Evolutionary conservation across 2,113 vertebrate genomes (phyloP).

Genomic region (Isichthys henryi): DNA sequence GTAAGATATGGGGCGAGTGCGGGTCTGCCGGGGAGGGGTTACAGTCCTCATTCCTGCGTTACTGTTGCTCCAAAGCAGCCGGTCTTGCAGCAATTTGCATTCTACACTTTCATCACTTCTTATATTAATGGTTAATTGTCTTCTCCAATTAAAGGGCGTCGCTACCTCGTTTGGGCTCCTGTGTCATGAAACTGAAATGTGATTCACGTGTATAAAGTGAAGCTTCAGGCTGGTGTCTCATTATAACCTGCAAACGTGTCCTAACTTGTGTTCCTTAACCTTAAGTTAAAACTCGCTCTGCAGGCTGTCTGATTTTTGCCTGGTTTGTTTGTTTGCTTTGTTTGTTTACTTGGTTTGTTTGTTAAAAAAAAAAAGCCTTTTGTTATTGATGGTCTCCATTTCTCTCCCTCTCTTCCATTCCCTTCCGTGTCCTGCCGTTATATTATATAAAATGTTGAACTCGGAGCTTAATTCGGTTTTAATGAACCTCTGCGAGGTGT

Average conservation of each 20-base stretch:
- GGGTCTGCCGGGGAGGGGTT: background rate
- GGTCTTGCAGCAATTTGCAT: background rate
- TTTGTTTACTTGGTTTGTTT: background rate
- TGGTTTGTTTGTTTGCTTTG: background rate
- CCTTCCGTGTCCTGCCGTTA: background rate
- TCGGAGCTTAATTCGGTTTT: background rate
- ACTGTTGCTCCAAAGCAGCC: background rate
- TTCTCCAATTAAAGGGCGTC: background rate
- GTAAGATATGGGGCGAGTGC: background rate
- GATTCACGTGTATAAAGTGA: background rate
- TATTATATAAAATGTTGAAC: background rate
- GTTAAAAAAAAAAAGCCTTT: background rate
- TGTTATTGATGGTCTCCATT: background rate
- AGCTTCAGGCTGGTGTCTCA: background rate
- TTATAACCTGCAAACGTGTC: background rate
- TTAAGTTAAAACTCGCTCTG: background rate
- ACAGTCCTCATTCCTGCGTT: background rate
- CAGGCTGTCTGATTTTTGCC: background rate
- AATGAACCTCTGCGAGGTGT: background rate
- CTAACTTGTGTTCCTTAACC: background rate
- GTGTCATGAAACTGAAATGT: background rate
- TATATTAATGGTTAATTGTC: background rate
- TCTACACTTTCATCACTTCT: background rate
- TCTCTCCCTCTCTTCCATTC: background rate
- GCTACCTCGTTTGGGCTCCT: background rate